Base-by-base conservation (phyloP, 2,888 invertebrate species). In the Lamellibrachia satsuma region DNA sequence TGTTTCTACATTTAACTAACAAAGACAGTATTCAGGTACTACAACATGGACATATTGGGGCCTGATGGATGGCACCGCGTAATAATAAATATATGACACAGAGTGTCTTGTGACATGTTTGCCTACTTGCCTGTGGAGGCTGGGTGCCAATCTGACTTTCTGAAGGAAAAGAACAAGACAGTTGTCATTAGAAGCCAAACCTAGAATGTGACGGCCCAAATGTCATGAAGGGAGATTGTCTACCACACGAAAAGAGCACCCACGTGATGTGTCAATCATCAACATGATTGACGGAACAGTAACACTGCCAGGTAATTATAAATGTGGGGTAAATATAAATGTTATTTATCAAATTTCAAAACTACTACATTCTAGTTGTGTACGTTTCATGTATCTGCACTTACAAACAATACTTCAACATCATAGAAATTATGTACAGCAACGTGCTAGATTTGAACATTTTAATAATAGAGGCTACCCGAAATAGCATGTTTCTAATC, bases 91-190 rank as follows among this genome's bases (percentile, higher is more conserved):
- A 22, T n/a, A 22, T 15, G 57, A 57, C 57, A 75, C 75, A 75
- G 6, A 15, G 11, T 75, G 75, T 75, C 75, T 6, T 22, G 75
- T 39, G 39, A 39, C 39, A 22, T 75, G 75, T 75, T 11, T 11
- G 91, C 52, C 51, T 93, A 93, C 93, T 93, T 93, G 93, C 93
- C 93, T 93, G 93, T 22, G 93, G 93, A 11, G 92, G 90, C 27
- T 92, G 55, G 27, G 90, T 90, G 93, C 93, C 93, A 93, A 52
- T 52, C 92, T 91, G 60, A 93, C 93, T 92, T 92, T 92, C 93
- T 93, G 93, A 92, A 91, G 91, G 22, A 92, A 93, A 90, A 92
- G 90, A 93, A 75, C 27, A 51, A 75, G 55, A 75, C 75, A 75
- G 15, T 75, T 90, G 51, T 52, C 51, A 55, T 52, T 39, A 91